phyloP scores from a whole-genome alignment of 1,140 invertebrate species.

The Drosophila sucinea region DNA sequence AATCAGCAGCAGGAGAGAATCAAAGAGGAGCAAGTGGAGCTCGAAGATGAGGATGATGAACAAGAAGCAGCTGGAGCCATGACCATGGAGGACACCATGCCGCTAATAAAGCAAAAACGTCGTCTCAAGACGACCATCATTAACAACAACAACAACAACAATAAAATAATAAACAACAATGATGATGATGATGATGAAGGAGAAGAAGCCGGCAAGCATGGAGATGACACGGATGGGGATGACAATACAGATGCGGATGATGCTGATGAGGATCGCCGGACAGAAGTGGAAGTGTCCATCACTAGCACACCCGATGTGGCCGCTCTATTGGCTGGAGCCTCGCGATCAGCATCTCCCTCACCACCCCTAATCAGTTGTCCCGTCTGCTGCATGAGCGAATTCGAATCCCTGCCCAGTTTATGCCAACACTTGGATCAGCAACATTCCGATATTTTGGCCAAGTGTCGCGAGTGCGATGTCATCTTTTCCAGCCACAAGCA shows the following conservation, averaged over 20 bases:
- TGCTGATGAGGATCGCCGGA: slow-evolving; percentile 16
- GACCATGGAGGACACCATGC: slow-evolving; percentile 13
- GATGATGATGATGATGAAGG: slow-evolving; percentile 26
- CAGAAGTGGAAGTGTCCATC: slow-evolving; percentile 40
- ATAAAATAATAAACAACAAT: slow-evolving; percentile 65
- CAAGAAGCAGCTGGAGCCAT: background rate
- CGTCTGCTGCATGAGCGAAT: slow-evolving; percentile 86
- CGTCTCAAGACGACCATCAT: slow-evolving; percentile 57
- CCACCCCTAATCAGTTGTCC: slow-evolving; percentile 82
- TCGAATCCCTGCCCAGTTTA: slow-evolving; percentile 85
- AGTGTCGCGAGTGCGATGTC: slow-evolving; percentile 88
- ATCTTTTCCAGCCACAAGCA: slow-evolving; percentile 88
- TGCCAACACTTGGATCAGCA: slow-evolving; percentile 89
- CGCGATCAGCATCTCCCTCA: slow-evolving; percentile 42
- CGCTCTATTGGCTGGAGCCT: slow-evolving; percentile 43
- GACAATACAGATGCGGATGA: slow-evolving; percentile 16
- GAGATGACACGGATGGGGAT: slow-evolving; percentile 2
- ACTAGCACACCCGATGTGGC: slow-evolving; percentile 70
- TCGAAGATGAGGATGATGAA: slow-evolving; percentile 20
- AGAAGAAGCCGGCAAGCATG: slow-evolving; percentile 11
- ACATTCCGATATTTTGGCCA: slow-evolving; percentile 88
- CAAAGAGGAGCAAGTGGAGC: background rate
- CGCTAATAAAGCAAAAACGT: slow-evolving; percentile 33
- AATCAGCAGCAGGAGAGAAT: slow-evolving; percentile 52
- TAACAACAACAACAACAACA: slow-evolving; percentile 33